These are phyloP conservation scores for Acipenser transmontanus DNA, from an alignment of 2,797 vertebrate species.

Conservation along the genomic window DNA sequence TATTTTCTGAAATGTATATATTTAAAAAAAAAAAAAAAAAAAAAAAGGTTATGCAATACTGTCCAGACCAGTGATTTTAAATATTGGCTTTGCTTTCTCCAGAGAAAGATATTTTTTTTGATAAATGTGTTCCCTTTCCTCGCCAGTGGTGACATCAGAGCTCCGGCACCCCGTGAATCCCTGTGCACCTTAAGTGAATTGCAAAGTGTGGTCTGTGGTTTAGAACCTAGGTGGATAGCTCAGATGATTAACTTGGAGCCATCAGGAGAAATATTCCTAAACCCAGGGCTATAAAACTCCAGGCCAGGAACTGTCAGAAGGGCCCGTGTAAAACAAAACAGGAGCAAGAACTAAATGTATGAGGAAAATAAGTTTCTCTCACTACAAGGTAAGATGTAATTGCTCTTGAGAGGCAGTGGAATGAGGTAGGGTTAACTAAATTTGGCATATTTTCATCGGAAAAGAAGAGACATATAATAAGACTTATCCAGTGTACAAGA, in stretches of 20 bases:
- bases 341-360: too few species aligned
- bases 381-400: too few species aligned
- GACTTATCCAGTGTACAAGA: too few species aligned
- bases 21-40: neutral
- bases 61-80: conserved; percentile 7
- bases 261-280: conserved; percentile 5
- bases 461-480: too few species aligned
- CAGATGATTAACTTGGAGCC: neutral
- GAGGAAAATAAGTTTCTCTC: too few species aligned
- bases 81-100: conserved; percentile 4
- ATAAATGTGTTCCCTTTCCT: conserved; percentile 9
- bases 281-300: conserved; percentile 5
- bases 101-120: neutral
- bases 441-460: too few species aligned
- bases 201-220: too few species aligned
- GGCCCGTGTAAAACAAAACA: too few species aligned
- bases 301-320: neutral
- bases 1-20: conserved; percentile 5
- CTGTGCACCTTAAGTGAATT: conserved; percentile 1
- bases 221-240: too few species aligned
- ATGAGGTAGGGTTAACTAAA: too few species aligned
- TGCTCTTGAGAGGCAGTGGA: too few species aligned
- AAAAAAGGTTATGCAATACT: conserved; percentile 4
- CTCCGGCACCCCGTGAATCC: conserved; percentile 11
- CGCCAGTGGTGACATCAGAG: conserved; percentile 11